Percentiles rank a stretch among this genome's conserved stretches.
phyloP scores from a whole-genome alignment of 1,140 invertebrate species.

The Brachionus manjavacas region DNA sequence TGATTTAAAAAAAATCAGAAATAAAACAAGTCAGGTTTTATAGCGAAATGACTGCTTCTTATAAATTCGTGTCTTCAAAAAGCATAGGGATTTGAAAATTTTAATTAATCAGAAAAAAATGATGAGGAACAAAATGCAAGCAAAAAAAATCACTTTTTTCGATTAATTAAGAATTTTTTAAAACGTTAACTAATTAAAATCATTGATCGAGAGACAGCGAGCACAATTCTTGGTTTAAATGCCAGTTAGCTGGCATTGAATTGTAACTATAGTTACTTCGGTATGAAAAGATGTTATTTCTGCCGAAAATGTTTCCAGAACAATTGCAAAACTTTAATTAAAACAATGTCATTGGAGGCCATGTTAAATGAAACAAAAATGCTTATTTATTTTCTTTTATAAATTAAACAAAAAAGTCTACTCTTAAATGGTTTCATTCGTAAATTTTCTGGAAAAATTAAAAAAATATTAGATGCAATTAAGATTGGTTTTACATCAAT shows the following conservation, averaged over 20 bases:
- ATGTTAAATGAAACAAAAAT: neutral
- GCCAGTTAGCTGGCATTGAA: neutral
- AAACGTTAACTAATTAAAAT: conserved; percentile 37
- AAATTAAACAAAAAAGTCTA: neutral
- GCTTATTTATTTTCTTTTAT: neutral
- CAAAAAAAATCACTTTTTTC: conserved; percentile 9
- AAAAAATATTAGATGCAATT: neutral
- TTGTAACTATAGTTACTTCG: conserved; percentile 28
- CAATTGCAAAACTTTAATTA: neutral
- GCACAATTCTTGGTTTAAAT: neutral
- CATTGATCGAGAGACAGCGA: conserved; percentile 21
- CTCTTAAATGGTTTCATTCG: neutral
- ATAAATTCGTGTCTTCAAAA: neutral
- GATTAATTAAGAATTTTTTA: conserved; percentile 18
- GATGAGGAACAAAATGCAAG: neutral
- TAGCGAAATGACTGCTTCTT: neutral
- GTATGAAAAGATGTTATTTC: neutral
- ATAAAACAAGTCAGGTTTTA: neutral
- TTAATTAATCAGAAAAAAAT: conserved; percentile 29
- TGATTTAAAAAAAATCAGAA: neutral
- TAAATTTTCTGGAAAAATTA: neutral
- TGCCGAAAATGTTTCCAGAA: conserved; percentile 13
- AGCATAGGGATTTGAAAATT: neutral
- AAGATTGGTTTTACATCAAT: neutral
- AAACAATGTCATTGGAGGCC: conserved; percentile 3